Percentiles rank a stretch among this genome's conserved stretches.
Conservation (phyloP, 2,113 vertebrate genomes). For the Lasiurus cinereus region DNA sequence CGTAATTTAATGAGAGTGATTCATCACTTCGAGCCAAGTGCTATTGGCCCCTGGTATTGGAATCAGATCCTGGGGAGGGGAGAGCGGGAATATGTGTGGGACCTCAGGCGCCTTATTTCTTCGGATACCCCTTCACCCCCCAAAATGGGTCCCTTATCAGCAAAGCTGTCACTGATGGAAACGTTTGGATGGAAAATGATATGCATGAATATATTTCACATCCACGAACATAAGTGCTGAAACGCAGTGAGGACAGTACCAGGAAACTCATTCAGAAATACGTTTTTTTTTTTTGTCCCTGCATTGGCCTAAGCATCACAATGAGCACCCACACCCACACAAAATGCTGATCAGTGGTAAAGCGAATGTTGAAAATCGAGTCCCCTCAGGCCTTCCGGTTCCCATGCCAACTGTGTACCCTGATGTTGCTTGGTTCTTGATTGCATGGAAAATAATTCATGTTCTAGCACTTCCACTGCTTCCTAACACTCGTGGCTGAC, state of each 20-base stretch:
- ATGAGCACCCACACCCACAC: constrained; percentile 66
- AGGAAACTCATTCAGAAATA: constrained; percentile 58
- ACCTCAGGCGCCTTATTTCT: neutral
- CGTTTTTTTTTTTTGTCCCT: neutral
- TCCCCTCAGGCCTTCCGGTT: constrained; percentile 55
- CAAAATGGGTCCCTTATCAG: neutral
- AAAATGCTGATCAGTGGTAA: constrained; percentile 62
- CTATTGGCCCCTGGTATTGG: constrained; percentile 66
- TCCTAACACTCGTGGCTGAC: constrained; percentile 59
- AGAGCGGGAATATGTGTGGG: neutral
- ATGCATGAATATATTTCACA: constrained; percentile 26
- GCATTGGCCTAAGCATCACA: neutral
- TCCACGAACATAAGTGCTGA: constrained; percentile 56
- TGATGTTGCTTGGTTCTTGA: neutral
- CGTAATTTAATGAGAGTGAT: constrained; percentile 79
- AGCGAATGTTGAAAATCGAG: constrained; percentile 57
- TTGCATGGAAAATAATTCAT: constrained; percentile 54
- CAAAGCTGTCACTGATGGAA: neutral
- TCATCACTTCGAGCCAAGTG: constrained; percentile 76
- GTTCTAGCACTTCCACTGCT: constrained; percentile 28
- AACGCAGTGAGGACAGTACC: constrained; percentile 27
- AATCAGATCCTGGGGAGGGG: constrained; percentile 44
- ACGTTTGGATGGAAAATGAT: neutral
- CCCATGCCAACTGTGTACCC: constrained; percentile 63
- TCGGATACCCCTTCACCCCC: neutral